Conservation (phyloP, 2,888 invertebrate genomes). For the Cerceris rybyensis region DNA sequence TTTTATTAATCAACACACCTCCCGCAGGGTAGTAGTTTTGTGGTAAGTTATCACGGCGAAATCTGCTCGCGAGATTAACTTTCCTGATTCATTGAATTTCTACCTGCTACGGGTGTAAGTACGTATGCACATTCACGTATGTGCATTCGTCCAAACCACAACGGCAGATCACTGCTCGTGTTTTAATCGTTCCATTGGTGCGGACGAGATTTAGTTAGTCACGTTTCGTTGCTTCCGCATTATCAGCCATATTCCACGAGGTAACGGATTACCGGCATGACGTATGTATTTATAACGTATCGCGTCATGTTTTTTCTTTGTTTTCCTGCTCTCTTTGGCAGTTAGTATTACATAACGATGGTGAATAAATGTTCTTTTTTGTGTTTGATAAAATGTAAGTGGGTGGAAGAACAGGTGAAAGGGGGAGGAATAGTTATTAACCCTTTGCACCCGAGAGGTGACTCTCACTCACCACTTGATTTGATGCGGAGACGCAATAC, state of each 20-base stretch:
- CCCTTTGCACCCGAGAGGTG: too few species aligned
- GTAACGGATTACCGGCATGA: neutral
- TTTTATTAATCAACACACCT: slow-evolving; percentile 45
- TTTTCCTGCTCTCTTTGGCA: neutral
- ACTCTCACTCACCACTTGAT: too few species aligned
- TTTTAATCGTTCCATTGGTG: slow-evolving; percentile 44
- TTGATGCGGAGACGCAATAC: too few species aligned
- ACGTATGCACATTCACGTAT: neutral
- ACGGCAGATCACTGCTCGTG: slow-evolving; percentile 7
- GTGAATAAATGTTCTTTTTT: too few species aligned
- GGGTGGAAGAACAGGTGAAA: too few species aligned
- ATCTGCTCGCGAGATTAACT: slow-evolving; percentile 46
- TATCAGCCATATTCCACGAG: slow-evolving; percentile 37
- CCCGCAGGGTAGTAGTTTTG: slow-evolving; percentile 34
- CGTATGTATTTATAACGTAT: neutral
- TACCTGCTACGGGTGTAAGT: slow-evolving; percentile 12
- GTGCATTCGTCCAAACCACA: neutral
- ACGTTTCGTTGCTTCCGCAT: slow-evolving; percentile 37
- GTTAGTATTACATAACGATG: too few species aligned
- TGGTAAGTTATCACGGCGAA: slow-evolving; percentile 32
- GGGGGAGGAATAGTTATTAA: too few species aligned
- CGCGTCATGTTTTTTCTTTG: neutral
- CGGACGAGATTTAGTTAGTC: slow-evolving; percentile 44
- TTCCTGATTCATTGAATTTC: slow-evolving; percentile 32
- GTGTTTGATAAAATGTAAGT: too few species aligned